Evolutionary conservation across 2,888 invertebrate species (phyloP).

Genomic region (Dynastes hyllus): DNA sequence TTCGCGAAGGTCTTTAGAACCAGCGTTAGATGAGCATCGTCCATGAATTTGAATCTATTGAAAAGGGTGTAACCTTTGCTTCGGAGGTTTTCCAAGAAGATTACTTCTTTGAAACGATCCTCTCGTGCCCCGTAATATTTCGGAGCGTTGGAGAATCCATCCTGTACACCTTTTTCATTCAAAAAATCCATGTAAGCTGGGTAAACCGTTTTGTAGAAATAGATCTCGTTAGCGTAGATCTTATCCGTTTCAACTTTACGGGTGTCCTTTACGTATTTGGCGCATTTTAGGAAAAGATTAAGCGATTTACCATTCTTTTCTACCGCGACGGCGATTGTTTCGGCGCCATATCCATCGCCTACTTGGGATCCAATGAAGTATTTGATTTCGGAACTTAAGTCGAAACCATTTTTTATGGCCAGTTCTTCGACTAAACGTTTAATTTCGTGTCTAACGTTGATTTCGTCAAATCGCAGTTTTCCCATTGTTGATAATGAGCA

Average conservation of each 20-base stretch:
- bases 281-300: constrained; percentile 47
- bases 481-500: no score
- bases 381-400: constrained; percentile 9
- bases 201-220: constrained; percentile 46
- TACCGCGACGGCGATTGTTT: constrained; percentile 32
- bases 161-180: background rate
- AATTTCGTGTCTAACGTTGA: constrained; percentile 3
- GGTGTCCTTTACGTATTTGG: constrained; percentile 1
- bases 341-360: constrained; percentile 47
- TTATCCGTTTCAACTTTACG: constrained; percentile 5
- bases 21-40: constrained; percentile 61
- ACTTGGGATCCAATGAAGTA: constrained; percentile 30
- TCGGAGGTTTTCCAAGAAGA: constrained; percentile 63
- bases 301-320: constrained; percentile 5
- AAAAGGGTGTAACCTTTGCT: constrained; percentile 59
- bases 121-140: constrained; percentile 50
- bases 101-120: constrained; percentile 51
- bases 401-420: background rate
- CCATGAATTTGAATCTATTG: constrained; percentile 61
- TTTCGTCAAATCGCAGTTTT: background rate
- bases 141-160: constrained; percentile 29
- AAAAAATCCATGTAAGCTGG: constrained; percentile 40
- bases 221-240: constrained; percentile 42
- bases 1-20: constrained; percentile 64
- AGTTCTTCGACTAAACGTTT: background rate